These are phyloP conservation scores for Pipistrellus pygmaeus DNA, from an alignment of 2,797 vertebrate genomes.

Conservation along the genomic window DNA sequence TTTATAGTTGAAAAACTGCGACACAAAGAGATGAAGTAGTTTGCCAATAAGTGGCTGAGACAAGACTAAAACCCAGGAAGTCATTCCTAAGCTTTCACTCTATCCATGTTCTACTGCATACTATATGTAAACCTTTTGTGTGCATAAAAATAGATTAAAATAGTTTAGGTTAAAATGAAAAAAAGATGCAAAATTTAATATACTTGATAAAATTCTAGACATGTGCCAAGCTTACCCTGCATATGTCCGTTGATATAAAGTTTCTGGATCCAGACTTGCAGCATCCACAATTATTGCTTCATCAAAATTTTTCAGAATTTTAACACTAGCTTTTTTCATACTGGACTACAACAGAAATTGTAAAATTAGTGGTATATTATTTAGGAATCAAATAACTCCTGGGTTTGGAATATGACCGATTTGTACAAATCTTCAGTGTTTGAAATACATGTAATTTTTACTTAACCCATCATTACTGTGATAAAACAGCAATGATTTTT, in stretches of 20 bases:
- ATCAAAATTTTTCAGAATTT: constrained; percentile 99
- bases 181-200: constrained; percentile 38
- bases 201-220: not conserved
- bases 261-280: constrained; percentile 97
- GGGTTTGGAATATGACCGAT: constrained; percentile 27
- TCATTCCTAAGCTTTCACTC: not conserved
- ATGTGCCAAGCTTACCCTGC: constrained; percentile 92
- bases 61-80: not conserved
- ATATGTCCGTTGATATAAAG: constrained; percentile 97
- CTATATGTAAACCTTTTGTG: not conserved
- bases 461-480: not conserved
- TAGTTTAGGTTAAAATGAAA: not conserved
- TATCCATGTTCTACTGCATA: not conserved
- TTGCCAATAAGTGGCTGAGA: not conserved
- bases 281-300: constrained; percentile 99
- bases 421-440: not conserved
- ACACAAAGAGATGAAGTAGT: not conserved
- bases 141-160: not conserved
- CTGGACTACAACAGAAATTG: constrained; percentile 87
- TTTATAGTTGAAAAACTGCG: not conserved
- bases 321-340: constrained; percentile 95
- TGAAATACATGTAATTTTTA: constrained; percentile 11
- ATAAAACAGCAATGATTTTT: constrained; percentile 29
- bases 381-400: constrained; percentile 62
- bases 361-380: constrained; percentile 78